Conservation (phyloP, 2,797 vertebrate species). For the Perodicticus potto region DNA sequence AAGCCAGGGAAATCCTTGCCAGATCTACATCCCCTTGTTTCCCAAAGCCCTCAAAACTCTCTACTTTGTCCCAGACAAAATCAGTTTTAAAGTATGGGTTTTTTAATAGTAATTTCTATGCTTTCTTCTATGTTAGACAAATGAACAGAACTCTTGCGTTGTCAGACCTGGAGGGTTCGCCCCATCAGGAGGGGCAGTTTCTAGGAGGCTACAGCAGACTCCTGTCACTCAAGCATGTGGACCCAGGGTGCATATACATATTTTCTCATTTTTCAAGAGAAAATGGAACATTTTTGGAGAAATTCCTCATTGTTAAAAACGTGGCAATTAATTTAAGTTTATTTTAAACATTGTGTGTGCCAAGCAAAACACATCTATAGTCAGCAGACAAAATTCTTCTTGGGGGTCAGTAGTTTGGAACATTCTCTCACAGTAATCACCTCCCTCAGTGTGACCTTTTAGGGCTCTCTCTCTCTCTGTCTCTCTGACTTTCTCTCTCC, state of each 20-base stretch:
- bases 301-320: slow-evolving; percentile 35
- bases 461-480: neutral
- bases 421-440: neutral
- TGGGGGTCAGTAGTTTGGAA: neutral
- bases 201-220: neutral
- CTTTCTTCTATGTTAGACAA: neutral
- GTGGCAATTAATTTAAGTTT: slow-evolving; percentile 56
- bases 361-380: slow-evolving; percentile 67
- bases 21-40: neutral
- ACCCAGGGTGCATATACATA: neutral
- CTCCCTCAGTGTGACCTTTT: neutral
- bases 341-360: slow-evolving; percentile 36
- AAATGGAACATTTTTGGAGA: neutral
- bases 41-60: neutral
- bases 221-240: neutral
- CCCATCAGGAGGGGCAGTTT: neutral
- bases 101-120: neutral
- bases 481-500: too few relatives aligned
- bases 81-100: neutral
- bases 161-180: neutral
- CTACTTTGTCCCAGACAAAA: neutral
- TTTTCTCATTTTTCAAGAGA: slow-evolving; percentile 48
- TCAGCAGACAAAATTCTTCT: slow-evolving; percentile 37
- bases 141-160: neutral
- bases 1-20: neutral